Evolutionary conservation across 1,140 invertebrate species (phyloP), one percentile per base, ranked within the genome.

Genomic region (Sycobia sp.): DNA sequence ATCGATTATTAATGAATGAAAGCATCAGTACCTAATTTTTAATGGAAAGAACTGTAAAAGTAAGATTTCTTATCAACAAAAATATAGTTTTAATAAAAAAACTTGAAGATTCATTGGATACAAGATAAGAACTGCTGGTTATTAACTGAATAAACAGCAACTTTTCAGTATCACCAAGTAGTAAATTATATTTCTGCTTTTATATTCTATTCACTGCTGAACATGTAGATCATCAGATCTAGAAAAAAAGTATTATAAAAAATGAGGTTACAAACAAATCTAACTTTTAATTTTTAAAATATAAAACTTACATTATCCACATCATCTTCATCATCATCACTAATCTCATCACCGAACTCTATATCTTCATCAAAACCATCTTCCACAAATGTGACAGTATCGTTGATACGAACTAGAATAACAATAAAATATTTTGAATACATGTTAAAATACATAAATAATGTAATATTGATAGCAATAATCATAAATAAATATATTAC

Each of bases 301-400:
- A 39, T 25, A 55, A 47, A 56, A 74, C 83, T 81, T 77, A 85
- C 84, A 72, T 84, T 87, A 78, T 93, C 91, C 64, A 92, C 91
- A 71, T 90, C 86, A 83, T 93, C 90, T 82, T 93, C 91, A 78
- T 94, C 92, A 76, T 92, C 91, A 70, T 92, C 93, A 77, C 90
- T 93, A 74, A 92, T 89, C 80, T 94, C 91, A 84, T 96, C 93
- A 69, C 93, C 94, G 72, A 96, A 96, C 78, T 95, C 93, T 82
- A 96, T 96, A 74, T 96, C 94, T 81, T 95, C 93, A 83, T 96
- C 94, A 73, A 94, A 89, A 69, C 92, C 93, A 82, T 95, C 94
- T 75, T 95, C 94, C 65, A 95, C 92, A 80, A 96, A 96, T 58
- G 93, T 94, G 69, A 94, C 93, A 66, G 91, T 95, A 71, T 96